Percentiles rank a stretch among this genome's conserved stretches.
Evolutionary conservation across 2,888 invertebrate genomes (phyloP).

Genomic region (Cosmopolites sordidus): DNA sequence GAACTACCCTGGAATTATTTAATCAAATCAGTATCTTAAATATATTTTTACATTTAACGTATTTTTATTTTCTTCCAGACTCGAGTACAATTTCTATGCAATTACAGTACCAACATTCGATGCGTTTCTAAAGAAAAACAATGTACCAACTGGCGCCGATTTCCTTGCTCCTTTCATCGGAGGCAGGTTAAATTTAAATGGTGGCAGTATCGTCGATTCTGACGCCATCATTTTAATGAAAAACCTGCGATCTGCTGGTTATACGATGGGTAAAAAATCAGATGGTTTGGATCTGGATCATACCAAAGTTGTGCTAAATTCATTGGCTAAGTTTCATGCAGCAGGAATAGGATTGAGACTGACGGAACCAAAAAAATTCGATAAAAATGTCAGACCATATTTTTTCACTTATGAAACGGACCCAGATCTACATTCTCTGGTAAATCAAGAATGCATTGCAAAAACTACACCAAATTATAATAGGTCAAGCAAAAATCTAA

Average conservation of each 20-base stretch:
- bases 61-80: too few relatives aligned
- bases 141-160: slow-evolving; percentile 44
- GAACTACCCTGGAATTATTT: too few relatives aligned
- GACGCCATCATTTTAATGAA: slow-evolving; percentile 53
- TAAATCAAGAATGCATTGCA: too few relatives aligned
- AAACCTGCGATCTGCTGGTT: slow-evolving; percentile 44
- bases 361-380: slow-evolving; percentile 8
- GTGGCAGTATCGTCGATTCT: slow-evolving; percentile 45
- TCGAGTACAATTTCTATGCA: slow-evolving; percentile 43
- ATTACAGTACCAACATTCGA: slow-evolving; percentile 48
- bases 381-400: slow-evolving; percentile 5
- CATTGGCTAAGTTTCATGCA: slow-evolving; percentile 21
- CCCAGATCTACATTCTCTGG: not conserved
- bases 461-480: too few relatives aligned
- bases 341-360: slow-evolving; percentile 12
- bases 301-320: slow-evolving; percentile 12
- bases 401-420: slow-evolving; percentile 7
- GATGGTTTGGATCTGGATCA: slow-evolving; percentile 9
- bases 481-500: too few relatives aligned
- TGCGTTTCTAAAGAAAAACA: slow-evolving; percentile 46
- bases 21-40: too few relatives aligned
- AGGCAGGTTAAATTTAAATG: slow-evolving; percentile 33
- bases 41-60: too few relatives aligned
- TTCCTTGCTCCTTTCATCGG: slow-evolving; percentile 37
- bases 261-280: slow-evolving; percentile 11